Conservation (phyloP, 2,888 invertebrate genomes). For the Sarcophaga carnaria region DNA sequence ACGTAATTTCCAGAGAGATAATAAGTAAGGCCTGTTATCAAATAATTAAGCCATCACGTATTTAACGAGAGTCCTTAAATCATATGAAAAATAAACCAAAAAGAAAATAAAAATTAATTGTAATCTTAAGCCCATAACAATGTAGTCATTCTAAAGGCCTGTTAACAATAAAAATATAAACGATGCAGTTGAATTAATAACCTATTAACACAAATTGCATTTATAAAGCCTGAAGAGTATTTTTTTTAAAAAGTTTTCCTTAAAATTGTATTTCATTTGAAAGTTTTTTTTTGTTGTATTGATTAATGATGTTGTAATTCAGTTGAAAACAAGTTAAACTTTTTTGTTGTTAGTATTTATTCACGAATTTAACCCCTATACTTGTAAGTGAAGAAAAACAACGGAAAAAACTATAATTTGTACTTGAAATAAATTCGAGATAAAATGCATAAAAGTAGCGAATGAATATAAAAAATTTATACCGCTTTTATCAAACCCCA, state of each 20-base stretch:
- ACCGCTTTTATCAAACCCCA: conserved; percentile 27
- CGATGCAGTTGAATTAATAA: not conserved
- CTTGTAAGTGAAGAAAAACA: not conserved
- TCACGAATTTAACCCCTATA: not conserved
- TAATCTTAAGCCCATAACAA: not conserved
- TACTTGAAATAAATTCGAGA: conserved; percentile 37
- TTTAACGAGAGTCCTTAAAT: not conserved
- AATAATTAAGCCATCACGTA: not conserved
- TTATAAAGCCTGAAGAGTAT: not conserved
- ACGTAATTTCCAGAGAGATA: not conserved
- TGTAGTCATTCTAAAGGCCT: not conserved
- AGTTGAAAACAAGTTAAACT: conserved; percentile 12
- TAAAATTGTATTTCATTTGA: not conserved
- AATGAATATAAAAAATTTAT: conserved; percentile 31
- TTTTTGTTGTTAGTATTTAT: not conserved
- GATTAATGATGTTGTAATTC: conserved; percentile 45
- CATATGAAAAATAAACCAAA: not conserved
- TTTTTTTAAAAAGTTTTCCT: not conserved
- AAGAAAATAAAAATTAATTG: not conserved
- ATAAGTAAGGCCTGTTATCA: not conserved
- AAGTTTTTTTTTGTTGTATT: not conserved
- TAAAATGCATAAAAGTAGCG: not conserved
- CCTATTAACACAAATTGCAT: not conserved
- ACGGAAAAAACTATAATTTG: conserved; percentile 24
- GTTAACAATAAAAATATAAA: not conserved